phyloP scores from a whole-genome alignment of 2,113 vertebrate species.

The Ophthalmolycus amberensis region DNA sequence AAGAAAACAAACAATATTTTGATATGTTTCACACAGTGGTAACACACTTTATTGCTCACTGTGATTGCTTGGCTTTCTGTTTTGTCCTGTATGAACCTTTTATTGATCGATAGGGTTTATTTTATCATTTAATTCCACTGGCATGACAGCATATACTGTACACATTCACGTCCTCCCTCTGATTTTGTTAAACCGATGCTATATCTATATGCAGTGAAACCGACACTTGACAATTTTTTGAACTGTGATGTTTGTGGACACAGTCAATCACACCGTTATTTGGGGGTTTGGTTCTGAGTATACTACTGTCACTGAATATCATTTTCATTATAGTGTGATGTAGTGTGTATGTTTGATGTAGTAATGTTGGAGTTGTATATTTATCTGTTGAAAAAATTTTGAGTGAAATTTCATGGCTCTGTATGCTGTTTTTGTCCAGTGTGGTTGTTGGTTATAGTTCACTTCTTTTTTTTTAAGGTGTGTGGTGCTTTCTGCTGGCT shows the following conservation, averaged over 20 bases:
- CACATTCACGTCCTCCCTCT: slow-evolving; percentile 68
- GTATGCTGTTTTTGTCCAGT: slow-evolving; percentile 28
- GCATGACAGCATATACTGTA: slow-evolving; percentile 71
- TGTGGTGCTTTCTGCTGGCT: slow-evolving; percentile 74
- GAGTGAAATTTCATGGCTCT: slow-evolving; percentile 69
- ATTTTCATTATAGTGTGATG: slow-evolving; percentile 82
- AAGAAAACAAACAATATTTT: slow-evolving; percentile 50
- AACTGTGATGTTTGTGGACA: slow-evolving; percentile 81
- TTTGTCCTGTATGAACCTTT: slow-evolving; percentile 55
- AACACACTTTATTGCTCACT: slow-evolving; percentile 68
- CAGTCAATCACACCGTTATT: slow-evolving; percentile 72
- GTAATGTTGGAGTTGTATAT: slow-evolving; percentile 83
- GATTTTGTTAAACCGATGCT: slow-evolving; percentile 51
- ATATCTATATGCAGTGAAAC: slow-evolving; percentile 69
- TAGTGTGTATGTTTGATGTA: slow-evolving; percentile 78
- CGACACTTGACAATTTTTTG: slow-evolving; percentile 78
- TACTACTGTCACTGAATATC: slow-evolving; percentile 87
- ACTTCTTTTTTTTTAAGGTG: slow-evolving; percentile 10
- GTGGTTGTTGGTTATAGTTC: not conserved
- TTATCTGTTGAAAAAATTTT: slow-evolving; percentile 83
- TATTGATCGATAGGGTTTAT: slow-evolving; percentile 62
- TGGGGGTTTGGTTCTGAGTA: slow-evolving; percentile 75
- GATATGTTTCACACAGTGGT: slow-evolving; percentile 39
- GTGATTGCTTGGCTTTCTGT: slow-evolving; percentile 49
- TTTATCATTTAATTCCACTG: slow-evolving; percentile 79